Conservation (phyloP, 2,888 invertebrate species). For the Teleogryllus oceanicus region DNA sequence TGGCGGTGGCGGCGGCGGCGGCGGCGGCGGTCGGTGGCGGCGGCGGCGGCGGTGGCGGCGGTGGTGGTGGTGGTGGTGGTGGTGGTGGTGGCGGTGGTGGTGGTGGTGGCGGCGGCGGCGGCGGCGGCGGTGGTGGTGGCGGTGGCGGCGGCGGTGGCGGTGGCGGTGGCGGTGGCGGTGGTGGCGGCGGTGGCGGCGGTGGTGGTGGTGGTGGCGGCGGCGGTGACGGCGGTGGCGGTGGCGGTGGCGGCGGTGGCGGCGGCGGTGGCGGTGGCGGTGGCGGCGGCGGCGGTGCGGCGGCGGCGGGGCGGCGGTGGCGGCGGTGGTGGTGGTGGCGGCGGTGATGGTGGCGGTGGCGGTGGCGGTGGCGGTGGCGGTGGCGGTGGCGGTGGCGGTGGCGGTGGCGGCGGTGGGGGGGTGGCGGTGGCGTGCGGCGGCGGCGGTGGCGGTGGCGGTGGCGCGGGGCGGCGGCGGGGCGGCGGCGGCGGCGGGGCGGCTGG, state of each 20-base stretch:
- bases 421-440: not conserved
- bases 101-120: not conserved
- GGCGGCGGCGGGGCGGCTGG: too few relatives aligned
- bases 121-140: not conserved
- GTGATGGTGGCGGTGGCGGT: not conserved
- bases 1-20: not conserved
- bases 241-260: not conserved
- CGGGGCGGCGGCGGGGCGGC: not conserved
- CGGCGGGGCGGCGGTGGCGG: not conserved
- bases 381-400: not conserved
- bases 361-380: not conserved
- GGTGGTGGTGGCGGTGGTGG: not conserved
- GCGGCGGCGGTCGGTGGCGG: not conserved
- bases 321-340: fast-evolving
- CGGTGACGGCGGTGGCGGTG: not conserved
- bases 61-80: not conserved
- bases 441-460: not conserved
- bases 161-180: not conserved
- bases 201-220: not conserved
- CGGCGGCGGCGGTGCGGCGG: not conserved
- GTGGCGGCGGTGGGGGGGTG: not conserved
- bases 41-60: not conserved
- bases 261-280: not conserved
- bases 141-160: not conserved
- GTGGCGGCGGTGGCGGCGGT: not conserved